Evolutionary conservation across 1,140 invertebrate genomes (phyloP).

Genomic region (Physella acuta): DNA sequence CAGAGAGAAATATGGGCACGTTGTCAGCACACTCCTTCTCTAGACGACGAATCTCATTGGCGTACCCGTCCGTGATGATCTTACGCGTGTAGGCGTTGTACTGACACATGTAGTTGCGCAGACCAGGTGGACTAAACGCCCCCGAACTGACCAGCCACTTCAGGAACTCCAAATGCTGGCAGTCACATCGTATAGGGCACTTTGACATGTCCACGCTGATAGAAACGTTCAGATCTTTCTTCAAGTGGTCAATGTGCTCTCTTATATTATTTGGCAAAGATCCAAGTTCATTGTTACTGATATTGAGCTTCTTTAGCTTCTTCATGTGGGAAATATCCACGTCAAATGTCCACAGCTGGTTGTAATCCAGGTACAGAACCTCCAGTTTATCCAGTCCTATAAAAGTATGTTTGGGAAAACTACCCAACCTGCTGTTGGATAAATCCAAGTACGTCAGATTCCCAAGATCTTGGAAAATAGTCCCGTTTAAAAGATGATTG

Average conservation of each 20-base stretch:
- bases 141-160: constrained; percentile 4
- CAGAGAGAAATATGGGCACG: too few relatives aligned
- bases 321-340: neutral
- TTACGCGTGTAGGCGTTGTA: too few relatives aligned
- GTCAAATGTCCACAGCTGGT: neutral
- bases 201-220: neutral
- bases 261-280: neutral
- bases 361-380: neutral
- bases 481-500: too few relatives aligned
- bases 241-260: neutral
- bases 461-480: neutral
- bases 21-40: too few relatives aligned
- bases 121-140: too few relatives aligned
- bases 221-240: neutral
- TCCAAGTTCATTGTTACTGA: neutral
- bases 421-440: neutral
- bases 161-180: constrained; percentile 10
- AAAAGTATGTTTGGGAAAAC: neutral
- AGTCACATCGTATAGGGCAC: constrained; percentile 7
- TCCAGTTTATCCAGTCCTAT: neutral
- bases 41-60: too few relatives aligned
- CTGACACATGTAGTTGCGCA: too few relatives aligned
- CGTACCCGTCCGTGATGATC: too few relatives aligned
- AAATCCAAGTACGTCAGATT: neutral
- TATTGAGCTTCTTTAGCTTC: neutral